phyloP scores from a whole-genome alignment of 2,797 vertebrate species.

The Gila robusta region DNA sequence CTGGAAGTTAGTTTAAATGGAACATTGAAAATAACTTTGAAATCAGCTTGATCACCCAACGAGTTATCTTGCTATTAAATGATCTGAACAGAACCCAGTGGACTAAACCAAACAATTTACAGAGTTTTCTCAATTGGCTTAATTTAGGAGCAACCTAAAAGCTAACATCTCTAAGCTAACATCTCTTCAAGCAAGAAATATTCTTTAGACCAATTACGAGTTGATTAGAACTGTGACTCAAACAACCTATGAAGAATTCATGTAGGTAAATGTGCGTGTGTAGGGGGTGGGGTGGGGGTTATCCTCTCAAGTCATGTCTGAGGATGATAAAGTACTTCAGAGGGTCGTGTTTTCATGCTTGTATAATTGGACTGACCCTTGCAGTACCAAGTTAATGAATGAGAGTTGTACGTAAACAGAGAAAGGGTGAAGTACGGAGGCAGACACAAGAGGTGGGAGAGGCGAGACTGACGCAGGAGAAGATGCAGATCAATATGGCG shows the following conservation, averaged over 20 bases:
- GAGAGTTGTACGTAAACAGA: constrained; percentile 37
- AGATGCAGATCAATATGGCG: constrained; percentile 41
- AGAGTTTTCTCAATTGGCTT: neutral
- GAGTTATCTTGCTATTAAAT: constrained; percentile 5
- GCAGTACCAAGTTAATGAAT: constrained; percentile 28
- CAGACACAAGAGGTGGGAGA: constrained; percentile 32
- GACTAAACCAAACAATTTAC: constrained; percentile 1
- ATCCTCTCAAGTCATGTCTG: constrained; percentile 37
- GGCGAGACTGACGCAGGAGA: neutral
- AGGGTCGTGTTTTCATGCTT: constrained; percentile 13
- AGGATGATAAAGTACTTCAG: constrained; percentile 25
- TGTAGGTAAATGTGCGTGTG: neutral
- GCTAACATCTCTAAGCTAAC: neutral
- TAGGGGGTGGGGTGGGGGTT: neutral
- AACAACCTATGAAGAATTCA: neutral
- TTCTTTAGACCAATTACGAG: constrained; percentile 12
- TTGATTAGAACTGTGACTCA: constrained; percentile 15
- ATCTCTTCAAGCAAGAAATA: constrained; percentile 9
- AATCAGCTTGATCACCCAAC: neutral
- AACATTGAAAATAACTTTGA: neutral
- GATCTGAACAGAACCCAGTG: neutral
- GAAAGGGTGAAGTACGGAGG: constrained; percentile 32
- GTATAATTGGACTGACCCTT: constrained; percentile 44
- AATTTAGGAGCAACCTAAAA: constrained; percentile 3
- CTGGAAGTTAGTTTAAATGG: neutral